phyloP scores from a whole-genome alignment of 2,797 vertebrate species.

The Mormyrops boulengeri region DNA sequence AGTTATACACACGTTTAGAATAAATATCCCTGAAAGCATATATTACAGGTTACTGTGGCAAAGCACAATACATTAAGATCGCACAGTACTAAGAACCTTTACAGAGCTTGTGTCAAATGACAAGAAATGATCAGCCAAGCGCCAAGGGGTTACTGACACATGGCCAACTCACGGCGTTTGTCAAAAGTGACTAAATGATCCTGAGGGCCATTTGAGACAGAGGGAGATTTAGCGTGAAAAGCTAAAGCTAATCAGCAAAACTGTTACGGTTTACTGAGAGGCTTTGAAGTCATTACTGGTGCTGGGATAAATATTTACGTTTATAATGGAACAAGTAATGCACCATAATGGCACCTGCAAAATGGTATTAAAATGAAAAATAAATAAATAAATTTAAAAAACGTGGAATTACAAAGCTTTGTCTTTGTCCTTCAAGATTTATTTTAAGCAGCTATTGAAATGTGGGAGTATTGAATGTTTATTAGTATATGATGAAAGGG shows the following conservation, averaged over 20 bases:
- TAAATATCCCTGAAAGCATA: neutral
- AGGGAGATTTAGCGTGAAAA: slow-evolving; percentile 31
- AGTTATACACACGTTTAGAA: neutral
- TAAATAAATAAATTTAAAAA: neutral
- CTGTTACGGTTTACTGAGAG: slow-evolving; percentile 11
- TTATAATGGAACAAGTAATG: neutral
- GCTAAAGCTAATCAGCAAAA: slow-evolving; percentile 51
- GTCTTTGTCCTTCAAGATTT: neutral
- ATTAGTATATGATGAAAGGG: slow-evolving; percentile 1
- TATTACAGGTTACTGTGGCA: neutral
- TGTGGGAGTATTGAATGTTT: neutral
- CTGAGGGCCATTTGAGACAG: slow-evolving; percentile 47
- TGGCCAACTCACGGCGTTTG: slow-evolving; percentile 52
- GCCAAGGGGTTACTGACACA: slow-evolving; percentile 53
- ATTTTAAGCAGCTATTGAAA: neutral
- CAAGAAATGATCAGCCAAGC: slow-evolving; percentile 53
- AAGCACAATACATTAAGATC: neutral
- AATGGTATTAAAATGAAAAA: neutral
- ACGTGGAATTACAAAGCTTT: neutral
- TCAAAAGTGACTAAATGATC: slow-evolving; percentile 56
- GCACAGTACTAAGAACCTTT: slow-evolving; percentile 48
- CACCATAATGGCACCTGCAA: neutral
- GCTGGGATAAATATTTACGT: neutral
- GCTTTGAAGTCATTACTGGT: slow-evolving; percentile 5
- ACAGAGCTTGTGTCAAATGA: slow-evolving; percentile 19